Conservation (phyloP, 92 coral and sea anemone species). For the Umimayanthus kanabou region DNA sequence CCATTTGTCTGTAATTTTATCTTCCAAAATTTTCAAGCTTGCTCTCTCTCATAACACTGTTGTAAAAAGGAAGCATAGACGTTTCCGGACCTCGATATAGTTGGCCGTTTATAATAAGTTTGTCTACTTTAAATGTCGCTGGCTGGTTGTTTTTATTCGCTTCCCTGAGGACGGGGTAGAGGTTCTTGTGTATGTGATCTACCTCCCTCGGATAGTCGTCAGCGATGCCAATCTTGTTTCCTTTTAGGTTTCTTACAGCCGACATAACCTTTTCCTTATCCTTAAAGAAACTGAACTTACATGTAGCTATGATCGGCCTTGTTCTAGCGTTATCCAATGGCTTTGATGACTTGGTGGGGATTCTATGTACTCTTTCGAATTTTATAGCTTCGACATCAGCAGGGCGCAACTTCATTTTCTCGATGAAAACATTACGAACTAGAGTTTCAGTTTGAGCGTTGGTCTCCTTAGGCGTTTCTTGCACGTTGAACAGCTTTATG, state of each 20-base stretch:
- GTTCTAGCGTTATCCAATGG: neutral
- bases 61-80: neutral
- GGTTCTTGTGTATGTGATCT: neutral
- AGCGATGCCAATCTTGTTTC: neutral
- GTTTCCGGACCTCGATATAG: neutral
- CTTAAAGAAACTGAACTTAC: conserved; percentile 17
- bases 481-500: neutral
- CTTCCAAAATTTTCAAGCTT: neutral
- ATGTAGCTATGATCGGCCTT: neutral
- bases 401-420: conserved; percentile 13
- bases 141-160: neutral
- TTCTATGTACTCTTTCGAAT: conserved; percentile 1
- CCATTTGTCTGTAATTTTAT: neutral
- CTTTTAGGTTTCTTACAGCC: conserved; percentile 2
- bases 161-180: neutral
- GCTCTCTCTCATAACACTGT: neutral
- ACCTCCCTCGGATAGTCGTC: neutral
- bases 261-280: conserved; percentile 38
- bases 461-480: conserved; percentile 13
- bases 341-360: neutral
- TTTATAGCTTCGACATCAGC: conserved; percentile 6
- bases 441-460: neutral
- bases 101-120: neutral
- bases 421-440: conserved; percentile 4
- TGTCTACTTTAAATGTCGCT: neutral